Evolutionary conservation across 2,888 invertebrate species (phyloP).

Genomic region (Ophioninae sp.): DNA sequence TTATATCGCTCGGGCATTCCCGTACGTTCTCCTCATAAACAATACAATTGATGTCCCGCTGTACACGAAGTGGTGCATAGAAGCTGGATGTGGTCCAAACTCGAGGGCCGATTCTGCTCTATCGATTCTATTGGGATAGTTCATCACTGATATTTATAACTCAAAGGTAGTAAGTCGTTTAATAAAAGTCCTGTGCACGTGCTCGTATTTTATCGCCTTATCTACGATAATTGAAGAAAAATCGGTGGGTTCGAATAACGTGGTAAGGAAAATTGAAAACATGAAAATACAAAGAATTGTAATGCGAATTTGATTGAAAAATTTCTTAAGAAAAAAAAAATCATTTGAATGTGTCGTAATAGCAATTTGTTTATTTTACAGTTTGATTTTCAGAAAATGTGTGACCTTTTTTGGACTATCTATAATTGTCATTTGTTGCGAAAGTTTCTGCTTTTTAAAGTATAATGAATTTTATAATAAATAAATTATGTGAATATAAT

Average conservation of each 20-base stretch:
- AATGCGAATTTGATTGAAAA: background rate
- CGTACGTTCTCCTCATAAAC: constrained; percentile 74
- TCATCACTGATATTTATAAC: constrained; percentile 74
- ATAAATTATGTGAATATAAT: too few relatives aligned
- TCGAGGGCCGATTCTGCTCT: background rate
- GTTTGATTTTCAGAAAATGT: too few relatives aligned
- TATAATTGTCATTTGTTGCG: too few relatives aligned
- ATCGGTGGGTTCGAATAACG: background rate
- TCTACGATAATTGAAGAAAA: background rate
- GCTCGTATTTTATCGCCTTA: background rate
- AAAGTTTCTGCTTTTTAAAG: too few relatives aligned
- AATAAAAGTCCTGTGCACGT: constrained; percentile 13
- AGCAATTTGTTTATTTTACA: too few relatives aligned
- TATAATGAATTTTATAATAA: too few relatives aligned
- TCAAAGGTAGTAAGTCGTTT: constrained; percentile 11
- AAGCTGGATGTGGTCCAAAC: constrained; percentile 64
- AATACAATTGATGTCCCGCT: constrained; percentile 74
- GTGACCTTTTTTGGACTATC: too few relatives aligned
- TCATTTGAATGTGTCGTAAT: too few relatives aligned
- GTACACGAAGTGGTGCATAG: constrained; percentile 10
- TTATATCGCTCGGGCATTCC: constrained; percentile 72
- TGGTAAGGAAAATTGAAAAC: background rate
- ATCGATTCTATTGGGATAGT: constrained; percentile 69
- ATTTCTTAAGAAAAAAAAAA: background rate
- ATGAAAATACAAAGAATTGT: background rate